phyloP scores from a whole-genome alignment of 2,888 invertebrate genomes.

The Thymelicus lineola region DNA sequence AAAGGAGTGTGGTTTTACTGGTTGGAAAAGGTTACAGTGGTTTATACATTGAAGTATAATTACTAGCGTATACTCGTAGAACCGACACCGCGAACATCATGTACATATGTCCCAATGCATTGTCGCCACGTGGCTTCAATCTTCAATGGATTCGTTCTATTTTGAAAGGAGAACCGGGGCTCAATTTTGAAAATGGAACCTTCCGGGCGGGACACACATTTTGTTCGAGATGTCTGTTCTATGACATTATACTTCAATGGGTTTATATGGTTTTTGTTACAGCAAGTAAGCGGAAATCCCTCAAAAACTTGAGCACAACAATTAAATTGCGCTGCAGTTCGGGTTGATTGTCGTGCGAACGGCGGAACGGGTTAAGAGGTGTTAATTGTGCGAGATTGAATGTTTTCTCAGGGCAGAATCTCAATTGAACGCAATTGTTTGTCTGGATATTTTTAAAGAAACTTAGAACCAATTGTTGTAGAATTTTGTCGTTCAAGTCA shows the following conservation, averaged over 20 bases:
- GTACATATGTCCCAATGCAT: too few species aligned
- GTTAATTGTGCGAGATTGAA: conserved; percentile 86
- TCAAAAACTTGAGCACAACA: conserved; percentile 43
- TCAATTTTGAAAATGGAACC: too few species aligned
- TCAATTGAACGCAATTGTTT: conserved; percentile 82
- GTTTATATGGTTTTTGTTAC: conserved; percentile 1
- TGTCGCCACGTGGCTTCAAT: too few species aligned
- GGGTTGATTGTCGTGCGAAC: conserved; percentile 83
- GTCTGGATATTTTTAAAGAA: conserved; percentile 55
- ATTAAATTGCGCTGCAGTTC: conserved; percentile 63
- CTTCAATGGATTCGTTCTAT: too few species aligned
- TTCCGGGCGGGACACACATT: too few species aligned
- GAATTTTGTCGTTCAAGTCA: background rate
- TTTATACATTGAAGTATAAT: too few species aligned
- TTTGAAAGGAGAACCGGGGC: too few species aligned
- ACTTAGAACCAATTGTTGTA: conserved; percentile 24
- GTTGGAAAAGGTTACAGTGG: background rate
- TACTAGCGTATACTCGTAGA: too few species aligned
- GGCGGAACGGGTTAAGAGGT: conserved; percentile 83
- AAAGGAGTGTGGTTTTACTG: background rate
- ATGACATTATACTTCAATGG: too few species aligned
- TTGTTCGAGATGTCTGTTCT: too few species aligned
- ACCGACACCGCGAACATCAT: too few species aligned
- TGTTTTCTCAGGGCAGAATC: conserved; percentile 84
- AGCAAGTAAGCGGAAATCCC: conserved; percentile 27